Evolutionary conservation across 2,888 invertebrate genomes (phyloP), one percentile per base, ranked within the genome.

Genomic region (Xestobium rufovillosum): DNA sequence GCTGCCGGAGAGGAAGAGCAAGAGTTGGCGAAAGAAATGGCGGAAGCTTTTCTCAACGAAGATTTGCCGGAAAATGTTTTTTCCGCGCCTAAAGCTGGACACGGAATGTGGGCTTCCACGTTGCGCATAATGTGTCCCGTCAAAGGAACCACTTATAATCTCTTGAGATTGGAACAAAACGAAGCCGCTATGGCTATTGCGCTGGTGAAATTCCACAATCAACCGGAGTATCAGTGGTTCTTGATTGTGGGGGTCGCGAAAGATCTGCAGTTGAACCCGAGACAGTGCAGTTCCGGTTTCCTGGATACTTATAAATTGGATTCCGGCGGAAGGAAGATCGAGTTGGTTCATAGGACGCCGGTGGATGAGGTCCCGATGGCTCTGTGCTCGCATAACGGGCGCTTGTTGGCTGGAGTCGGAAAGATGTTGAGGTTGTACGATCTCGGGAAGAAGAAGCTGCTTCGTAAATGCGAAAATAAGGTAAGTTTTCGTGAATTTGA

Each of bases 391-490:
- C 94, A 94, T 60, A 92, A 95, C 57, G 97, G 97, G 0, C 75
- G 87, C 44, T 76, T 95, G 0, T 63, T 98, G 14, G 88, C 91
- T 0, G 96, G 96, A 1, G 87, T 97, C 9, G 98, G 97, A 0
- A 78, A 83, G 42, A 84, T 88, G 73, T 68, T 98, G 14, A 71
- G 97, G 34, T 74, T 99, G 23, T 99, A 98, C 61, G 97, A 98
- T 60, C 76, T 96, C 55, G 98, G 98, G 39, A 91, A 90, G 65
- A 89, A 96, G 64, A 98, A 98, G 65, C 69, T 98, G 38, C 66
- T 98, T 29, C 75, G 96, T 34, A 99, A 99, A 69, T 97, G 97
- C 68, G 98, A 99, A 68, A 99, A 98, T 59, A 86, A 85, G 71
- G 80, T 72, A 55, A 51, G 45, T 48, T 26, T n/a, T 13, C 9